phyloP scores from a whole-genome alignment of 2,113 vertebrate genomes.

The Ochotona princeps region DNA sequence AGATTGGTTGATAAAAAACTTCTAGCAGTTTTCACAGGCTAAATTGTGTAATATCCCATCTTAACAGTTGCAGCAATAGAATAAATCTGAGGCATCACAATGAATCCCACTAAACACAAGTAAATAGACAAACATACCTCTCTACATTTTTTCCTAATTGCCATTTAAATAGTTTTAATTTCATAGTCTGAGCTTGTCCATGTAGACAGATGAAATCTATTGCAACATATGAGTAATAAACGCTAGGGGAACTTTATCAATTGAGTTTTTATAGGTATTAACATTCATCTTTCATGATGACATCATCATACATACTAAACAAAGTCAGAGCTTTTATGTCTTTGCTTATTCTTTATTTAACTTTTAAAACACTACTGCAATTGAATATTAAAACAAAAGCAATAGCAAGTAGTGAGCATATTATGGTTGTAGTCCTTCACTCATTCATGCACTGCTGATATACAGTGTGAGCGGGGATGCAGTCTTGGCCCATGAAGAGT shows the following conservation, averaged over 20 bases:
- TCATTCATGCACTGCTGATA: slow-evolving; percentile 80
- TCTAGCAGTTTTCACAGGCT: slow-evolving; percentile 53
- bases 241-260: slow-evolving; percentile 58
- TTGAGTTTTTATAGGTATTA: slow-evolving; percentile 75
- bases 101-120: slow-evolving; percentile 57
- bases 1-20: background rate
- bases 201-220: slow-evolving; percentile 75
- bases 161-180: slow-evolving; percentile 80
- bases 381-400: slow-evolving; percentile 84
- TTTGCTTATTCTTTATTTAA: slow-evolving; percentile 81
- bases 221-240: slow-evolving; percentile 79
- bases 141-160: slow-evolving; percentile 69
- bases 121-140: slow-evolving; percentile 73
- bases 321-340: slow-evolving; percentile 84
- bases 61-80: slow-evolving; percentile 62
- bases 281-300: slow-evolving; percentile 80
- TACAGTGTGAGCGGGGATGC: slow-evolving; percentile 77
- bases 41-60: slow-evolving; percentile 49
- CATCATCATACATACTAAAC: slow-evolving; percentile 82
- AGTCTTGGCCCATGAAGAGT: slow-evolving; percentile 88
- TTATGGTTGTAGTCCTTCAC: slow-evolving; percentile 83
- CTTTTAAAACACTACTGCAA: slow-evolving; percentile 76
- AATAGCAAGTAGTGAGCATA: slow-evolving; percentile 78
- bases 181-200: slow-evolving; percentile 39
- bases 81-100: slow-evolving; percentile 35